Evolutionary conservation across 2,113 vertebrate genomes (phyloP), one percentile per base, ranked within the genome.

Genomic region (Aphyosemion australe): DNA sequence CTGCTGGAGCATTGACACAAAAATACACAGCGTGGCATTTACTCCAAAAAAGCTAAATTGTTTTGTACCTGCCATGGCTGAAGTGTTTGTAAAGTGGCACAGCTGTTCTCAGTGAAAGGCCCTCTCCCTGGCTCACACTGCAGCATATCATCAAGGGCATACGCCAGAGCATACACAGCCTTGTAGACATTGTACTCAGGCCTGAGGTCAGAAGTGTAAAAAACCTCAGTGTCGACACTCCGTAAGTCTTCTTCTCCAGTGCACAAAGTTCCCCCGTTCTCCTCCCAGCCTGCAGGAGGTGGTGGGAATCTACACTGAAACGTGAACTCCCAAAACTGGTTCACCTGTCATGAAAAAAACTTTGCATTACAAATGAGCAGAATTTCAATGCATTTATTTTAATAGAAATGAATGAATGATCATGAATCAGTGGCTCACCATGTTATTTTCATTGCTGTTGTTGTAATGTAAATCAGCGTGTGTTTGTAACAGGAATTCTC

Each of bases 131-230:
- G 51, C 15, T 20, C 47, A 26, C 83, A 84, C 1, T 6, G 49
- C 48, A 82, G 51, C 63, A 85, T 46, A 3, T 74, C 43, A 65
- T 85, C n/a, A 7, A 85, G 76, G 1, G 83, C 73, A 18, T 72
- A 58, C 0, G 69, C 76, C 63, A 78, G 53, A 32, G 91, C 84
- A 66, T 93, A 92, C 53, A 92, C 91, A 54, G 91, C 92, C 42
- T 92, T 92, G 66, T 92, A 91, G 2, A 90, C 72, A 52, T 92
- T 92, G 21, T 92, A 93, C 4, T 91, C 86, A 16, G 87, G 72
- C 58, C 82, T 74, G 57, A 83, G 85, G 13, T 77, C 59, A 13
- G 80, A 84, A 16, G 87, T 57, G 41, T 91, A 84, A 48, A 77
- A 57, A n/a, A 83, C 85, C 3, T 68, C 62, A 8, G 61, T 72